Conservation (phyloP, 2,113 vertebrate genomes). For the Scortum barcoo region DNA sequence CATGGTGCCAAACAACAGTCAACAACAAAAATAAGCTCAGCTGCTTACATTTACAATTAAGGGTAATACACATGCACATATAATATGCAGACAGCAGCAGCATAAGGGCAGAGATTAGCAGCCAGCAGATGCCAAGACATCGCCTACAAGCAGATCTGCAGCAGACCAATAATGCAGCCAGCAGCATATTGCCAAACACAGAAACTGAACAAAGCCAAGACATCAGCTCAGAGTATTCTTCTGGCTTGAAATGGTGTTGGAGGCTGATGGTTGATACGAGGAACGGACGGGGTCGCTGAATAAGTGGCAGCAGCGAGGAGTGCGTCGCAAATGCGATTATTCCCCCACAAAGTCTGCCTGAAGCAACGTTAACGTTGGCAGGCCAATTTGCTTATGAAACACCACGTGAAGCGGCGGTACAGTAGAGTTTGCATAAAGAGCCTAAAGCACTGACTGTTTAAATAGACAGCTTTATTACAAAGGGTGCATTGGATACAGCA, state of each 20-base stretch:
- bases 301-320: slow-evolving; percentile 33
- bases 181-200: slow-evolving; percentile 35
- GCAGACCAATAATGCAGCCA: slow-evolving; percentile 34
- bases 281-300: slow-evolving; percentile 25
- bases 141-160: slow-evolving; percentile 46
- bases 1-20: slow-evolving; percentile 6
- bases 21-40: slow-evolving; percentile 5
- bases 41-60: slow-evolving; percentile 32
- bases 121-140: slow-evolving; percentile 49
- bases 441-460: neutral
- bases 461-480: neutral
- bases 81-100: neutral
- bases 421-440: slow-evolving; percentile 5
- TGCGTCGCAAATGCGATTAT: slow-evolving; percentile 46
- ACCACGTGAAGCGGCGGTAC: slow-evolving; percentile 11
- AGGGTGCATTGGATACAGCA: neutral
- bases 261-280: slow-evolving; percentile 44
- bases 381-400: slow-evolving; percentile 39
- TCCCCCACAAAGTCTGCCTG: slow-evolving; percentile 32
- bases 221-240: slow-evolving; percentile 40
- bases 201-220: slow-evolving; percentile 52
- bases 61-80: slow-evolving; percentile 7
- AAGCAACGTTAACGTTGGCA: slow-evolving; percentile 23
- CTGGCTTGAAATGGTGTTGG: slow-evolving; percentile 26
- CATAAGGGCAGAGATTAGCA: slow-evolving; percentile 39